phyloP scores from a whole-genome alignment of 2,888 invertebrate genomes.

The Aethes cnicana region DNA sequence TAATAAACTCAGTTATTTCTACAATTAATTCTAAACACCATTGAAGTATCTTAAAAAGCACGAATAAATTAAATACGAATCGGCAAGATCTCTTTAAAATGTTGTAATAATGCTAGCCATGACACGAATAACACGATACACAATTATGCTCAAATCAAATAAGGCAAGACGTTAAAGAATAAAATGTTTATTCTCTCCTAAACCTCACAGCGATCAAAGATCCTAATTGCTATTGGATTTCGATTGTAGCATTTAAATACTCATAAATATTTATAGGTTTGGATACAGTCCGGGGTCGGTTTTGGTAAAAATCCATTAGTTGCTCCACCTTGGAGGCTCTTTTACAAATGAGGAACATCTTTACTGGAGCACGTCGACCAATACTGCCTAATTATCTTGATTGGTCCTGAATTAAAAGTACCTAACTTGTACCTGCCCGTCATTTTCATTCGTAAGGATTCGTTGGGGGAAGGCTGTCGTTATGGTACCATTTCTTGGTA shows the following conservation, averaged over 20 bases:
- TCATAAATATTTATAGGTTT: slow-evolving; percentile 42
- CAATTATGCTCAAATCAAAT: slow-evolving; percentile 13
- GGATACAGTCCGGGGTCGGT: slow-evolving; percentile 22
- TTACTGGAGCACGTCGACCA: slow-evolving; percentile 13
- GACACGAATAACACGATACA: too few relatives aligned
- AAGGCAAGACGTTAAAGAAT: slow-evolving; percentile 11
- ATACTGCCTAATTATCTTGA: slow-evolving; percentile 12
- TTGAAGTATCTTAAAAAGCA: too few relatives aligned
- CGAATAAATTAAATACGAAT: too few relatives aligned
- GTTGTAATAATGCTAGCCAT: too few relatives aligned
- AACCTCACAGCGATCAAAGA: slow-evolving; percentile 24
- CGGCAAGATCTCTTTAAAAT: too few relatives aligned
- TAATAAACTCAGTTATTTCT: too few relatives aligned
- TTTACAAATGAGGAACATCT: slow-evolving; percentile 26
- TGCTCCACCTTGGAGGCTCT: slow-evolving; percentile 20
- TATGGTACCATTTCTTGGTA: too few relatives aligned
- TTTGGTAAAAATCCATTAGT: slow-evolving; percentile 27
- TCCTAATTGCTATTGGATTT: slow-evolving; percentile 42
- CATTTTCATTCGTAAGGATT: too few relatives aligned
- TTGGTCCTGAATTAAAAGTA: slow-evolving; percentile 4
- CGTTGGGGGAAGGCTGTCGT: too few relatives aligned
- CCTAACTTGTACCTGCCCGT: background rate
- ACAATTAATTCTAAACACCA: too few relatives aligned
- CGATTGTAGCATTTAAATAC: slow-evolving; percentile 41
- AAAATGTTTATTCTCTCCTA: slow-evolving; percentile 29